Base-by-base conservation (phyloP, 1,140 invertebrate genomes). In the Trissolcus basalis region DNA sequence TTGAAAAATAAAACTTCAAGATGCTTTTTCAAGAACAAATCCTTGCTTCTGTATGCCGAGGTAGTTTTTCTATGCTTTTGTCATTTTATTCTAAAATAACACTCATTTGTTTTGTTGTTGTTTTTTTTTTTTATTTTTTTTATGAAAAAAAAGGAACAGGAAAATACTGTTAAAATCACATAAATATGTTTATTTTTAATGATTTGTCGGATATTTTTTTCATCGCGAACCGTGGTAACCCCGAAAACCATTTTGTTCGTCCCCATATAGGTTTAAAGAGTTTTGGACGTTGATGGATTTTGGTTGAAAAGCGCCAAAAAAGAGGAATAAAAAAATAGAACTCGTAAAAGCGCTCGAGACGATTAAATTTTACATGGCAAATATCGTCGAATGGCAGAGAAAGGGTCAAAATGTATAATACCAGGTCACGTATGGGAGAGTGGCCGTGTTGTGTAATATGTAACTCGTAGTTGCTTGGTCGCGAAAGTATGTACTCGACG, bases 1-100 rank as follows among this genome's bases (percentile, higher is more conserved):
- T 72, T 78, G 19, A 72, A 80, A 76, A 70, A 36, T 51, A 33
- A 69, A 60, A 56, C 12, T 54, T 39, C 19, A 41, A 53, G 9
- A 41, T 49, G 39, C 12, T 14, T 33, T 48, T 27, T 6, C 19
- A 44, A 8, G 27, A 59, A 69, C 49, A 49, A 45, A 39, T 58
- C 63, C 47, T 13, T 14, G 4, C 13, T 43, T 33, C 1, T 12
- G 54, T 50, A 33, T 50, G 35, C 19, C 6, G 19, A 27, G 19
- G 19, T 27, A 27, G 19, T 27, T 27, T n/a, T n/a, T 27, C 2
- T 27, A 27, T 6, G 19, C 19, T 27, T 27, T 6, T 27, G 1
- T 27, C 1, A 3, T 27, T 27, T 27, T 27, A 27, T 27, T 6
- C 19, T 27, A 27, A 27, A 1, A 27, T 27, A 1, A 6, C 19